phyloP scores from a whole-genome alignment of 2,888 invertebrate genomes.

The Lasioglossum calceatum region DNA sequence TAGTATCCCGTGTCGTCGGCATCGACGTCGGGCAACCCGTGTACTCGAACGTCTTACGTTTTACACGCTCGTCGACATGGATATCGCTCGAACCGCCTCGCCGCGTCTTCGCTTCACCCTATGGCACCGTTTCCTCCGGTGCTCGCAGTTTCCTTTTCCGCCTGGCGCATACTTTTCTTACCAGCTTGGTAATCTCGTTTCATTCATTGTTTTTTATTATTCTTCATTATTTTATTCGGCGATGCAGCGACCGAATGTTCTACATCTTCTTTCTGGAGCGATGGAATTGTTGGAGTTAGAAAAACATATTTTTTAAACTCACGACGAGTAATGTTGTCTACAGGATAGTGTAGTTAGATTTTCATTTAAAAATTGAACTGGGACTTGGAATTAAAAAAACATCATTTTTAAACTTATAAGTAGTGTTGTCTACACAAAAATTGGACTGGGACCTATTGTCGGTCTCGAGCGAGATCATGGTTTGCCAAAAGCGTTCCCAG shows the following conservation, averaged over 20 bases:
- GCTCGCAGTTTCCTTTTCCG: not conserved
- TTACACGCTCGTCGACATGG: slow-evolving; percentile 56
- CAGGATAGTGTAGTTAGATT: not conserved
- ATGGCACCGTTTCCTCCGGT: not conserved
- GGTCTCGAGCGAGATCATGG: not conserved
- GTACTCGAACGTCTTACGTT: slow-evolving; percentile 49
- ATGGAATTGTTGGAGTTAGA: no score
- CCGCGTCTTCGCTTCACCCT: not conserved
- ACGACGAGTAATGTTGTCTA: no score
- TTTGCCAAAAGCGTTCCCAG: not conserved
- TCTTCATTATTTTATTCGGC: not conserved
- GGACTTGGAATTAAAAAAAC: no score
- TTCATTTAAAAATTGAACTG: not conserved
- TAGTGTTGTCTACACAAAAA: no score
- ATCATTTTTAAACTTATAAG: no score
- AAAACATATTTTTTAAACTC: no score
- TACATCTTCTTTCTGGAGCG: no score
- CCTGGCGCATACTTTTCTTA: not conserved
- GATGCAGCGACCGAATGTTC: not conserved
- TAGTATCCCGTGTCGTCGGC: slow-evolving; percentile 81
- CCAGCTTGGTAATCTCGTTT: no score
- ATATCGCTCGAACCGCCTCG: slow-evolving; percentile 38
- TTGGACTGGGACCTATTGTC: not conserved
- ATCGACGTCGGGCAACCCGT: slow-evolving; percentile 72
- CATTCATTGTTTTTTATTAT: no score